Conservation (phyloP, 2,113 vertebrate species). For the Heterocephalus glaber region DNA sequence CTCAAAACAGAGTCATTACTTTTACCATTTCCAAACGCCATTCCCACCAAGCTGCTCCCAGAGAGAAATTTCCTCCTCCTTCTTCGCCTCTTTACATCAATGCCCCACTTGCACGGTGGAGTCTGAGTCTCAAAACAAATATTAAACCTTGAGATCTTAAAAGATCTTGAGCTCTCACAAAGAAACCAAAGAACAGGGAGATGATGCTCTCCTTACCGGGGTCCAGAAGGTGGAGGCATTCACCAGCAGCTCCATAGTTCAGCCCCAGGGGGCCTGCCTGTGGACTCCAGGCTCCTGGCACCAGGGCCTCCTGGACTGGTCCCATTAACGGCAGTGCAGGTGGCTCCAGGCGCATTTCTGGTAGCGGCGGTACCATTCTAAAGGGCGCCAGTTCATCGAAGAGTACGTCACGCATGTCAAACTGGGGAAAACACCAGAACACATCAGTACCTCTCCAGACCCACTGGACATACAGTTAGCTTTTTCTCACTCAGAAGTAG, state of each 20-base stretch:
- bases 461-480: neutral
- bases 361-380: neutral
- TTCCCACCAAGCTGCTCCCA: neutral
- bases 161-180: neutral
- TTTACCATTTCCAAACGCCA: neutral
- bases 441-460: conserved; percentile 4
- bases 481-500: neutral
- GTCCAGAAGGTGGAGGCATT: conserved; percentile 43
- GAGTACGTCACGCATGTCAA: conserved; percentile 28
- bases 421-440: conserved; percentile 46
- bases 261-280: neutral
- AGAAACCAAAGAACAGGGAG: neutral
- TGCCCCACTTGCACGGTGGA: neutral
- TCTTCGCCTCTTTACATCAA: neutral
- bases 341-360: neutral
- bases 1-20: neutral
- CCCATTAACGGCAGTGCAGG: conserved; percentile 39
- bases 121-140: neutral
- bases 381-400: conserved; percentile 63
- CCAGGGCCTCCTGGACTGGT: neutral
- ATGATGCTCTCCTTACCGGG: conserved; percentile 62
- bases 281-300: conserved; percentile 14
- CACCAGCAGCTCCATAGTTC: neutral
- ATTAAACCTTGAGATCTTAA: neutral
- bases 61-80: no score